Evolutionary conservation across 1,140 invertebrate genomes (phyloP).

Genomic region (Drosophila arizonae): DNA sequence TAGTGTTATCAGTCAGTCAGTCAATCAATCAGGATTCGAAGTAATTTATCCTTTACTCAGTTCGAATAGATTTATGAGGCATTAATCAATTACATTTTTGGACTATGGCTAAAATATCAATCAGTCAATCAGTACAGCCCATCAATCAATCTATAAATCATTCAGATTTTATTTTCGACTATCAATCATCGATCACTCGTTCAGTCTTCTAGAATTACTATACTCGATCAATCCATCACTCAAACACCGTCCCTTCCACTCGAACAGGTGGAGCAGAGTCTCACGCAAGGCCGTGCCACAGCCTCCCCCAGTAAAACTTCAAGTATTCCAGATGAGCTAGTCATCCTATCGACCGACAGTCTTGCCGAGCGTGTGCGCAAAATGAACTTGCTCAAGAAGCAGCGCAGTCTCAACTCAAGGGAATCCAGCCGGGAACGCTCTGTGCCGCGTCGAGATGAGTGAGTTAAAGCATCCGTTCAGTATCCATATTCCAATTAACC

Average conservation of each 20-base stretch:
- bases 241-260: not conserved
- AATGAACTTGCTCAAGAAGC: slow-evolving; percentile 85
- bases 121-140: too few species aligned
- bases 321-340: slow-evolving; percentile 83
- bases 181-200: too few species aligned
- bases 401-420: slow-evolving; percentile 84
- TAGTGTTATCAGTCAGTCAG: not conserved
- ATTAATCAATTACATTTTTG: too few species aligned
- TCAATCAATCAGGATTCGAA: too few species aligned
- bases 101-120: too few species aligned
- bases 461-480: slow-evolving; percentile 7
- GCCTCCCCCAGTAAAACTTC: slow-evolving; percentile 79
- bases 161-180: too few species aligned
- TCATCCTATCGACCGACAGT: slow-evolving; percentile 85
- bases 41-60: not conserved
- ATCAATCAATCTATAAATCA: too few species aligned
- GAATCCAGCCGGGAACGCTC: slow-evolving; percentile 84
- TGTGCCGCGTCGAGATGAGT: slow-evolving; percentile 69
- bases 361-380: slow-evolving; percentile 85
- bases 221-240: too few species aligned
- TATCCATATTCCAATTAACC: not conserved
- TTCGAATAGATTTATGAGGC: too few species aligned
- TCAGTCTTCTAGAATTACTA: too few species aligned
- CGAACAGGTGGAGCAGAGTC: slow-evolving; percentile 65
- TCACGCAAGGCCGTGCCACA: slow-evolving; percentile 83